phyloP scores from a whole-genome alignment of 1,140 invertebrate genomes.

The Pentalonia nigronervosa region DNA sequence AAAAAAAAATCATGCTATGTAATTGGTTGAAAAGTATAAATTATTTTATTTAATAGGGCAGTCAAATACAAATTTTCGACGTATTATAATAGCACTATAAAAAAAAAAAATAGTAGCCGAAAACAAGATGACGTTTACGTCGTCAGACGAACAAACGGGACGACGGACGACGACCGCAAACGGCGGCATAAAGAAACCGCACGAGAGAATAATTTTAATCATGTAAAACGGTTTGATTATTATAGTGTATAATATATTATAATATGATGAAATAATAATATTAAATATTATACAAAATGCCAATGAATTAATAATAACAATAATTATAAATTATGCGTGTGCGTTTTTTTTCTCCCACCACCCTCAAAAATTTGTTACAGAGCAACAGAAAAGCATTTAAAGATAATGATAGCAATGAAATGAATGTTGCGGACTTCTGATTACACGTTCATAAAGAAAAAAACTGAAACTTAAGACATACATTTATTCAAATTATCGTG shows the following conservation, averaged over 20 bases:
- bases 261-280: conserved; percentile 1
- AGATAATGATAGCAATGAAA: background rate
- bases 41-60: background rate
- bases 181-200: background rate
- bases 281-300: background rate
- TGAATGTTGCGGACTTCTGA: background rate
- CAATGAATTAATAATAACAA: background rate
- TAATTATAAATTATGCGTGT: background rate
- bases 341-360: background rate
- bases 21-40: conserved; percentile 1
- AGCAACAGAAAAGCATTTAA: background rate
- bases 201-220: background rate
- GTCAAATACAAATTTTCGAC: background rate
- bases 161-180: background rate
- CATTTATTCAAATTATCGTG: background rate
- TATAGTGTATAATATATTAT: background rate
- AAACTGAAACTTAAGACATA: background rate
- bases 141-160: background rate
- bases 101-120: background rate
- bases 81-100: background rate
- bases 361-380: background rate
- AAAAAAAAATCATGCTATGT: background rate
- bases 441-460: background rate
- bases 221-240: background rate
- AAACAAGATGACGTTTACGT: background rate